Evolutionary conservation across 2,113 vertebrate species (phyloP).

Genomic region (Engystomops pustulosus): DNA sequence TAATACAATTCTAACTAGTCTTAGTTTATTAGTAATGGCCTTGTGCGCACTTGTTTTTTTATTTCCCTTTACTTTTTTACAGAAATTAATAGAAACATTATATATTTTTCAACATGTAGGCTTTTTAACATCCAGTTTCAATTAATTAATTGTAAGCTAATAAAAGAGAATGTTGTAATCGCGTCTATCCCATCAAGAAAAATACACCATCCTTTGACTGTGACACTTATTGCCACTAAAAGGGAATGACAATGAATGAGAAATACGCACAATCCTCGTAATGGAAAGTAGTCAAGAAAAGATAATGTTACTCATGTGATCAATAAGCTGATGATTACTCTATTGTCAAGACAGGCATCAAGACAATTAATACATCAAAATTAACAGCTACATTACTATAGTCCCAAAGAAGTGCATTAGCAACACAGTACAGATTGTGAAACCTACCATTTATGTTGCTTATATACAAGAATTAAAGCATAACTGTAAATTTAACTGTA

Average conservation of each 20-base stretch:
- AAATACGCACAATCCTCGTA: constrained; percentile 14
- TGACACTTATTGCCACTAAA: not conserved
- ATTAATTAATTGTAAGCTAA: not conserved
- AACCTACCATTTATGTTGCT: no score
- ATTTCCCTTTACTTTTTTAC: not conserved
- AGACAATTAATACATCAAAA: constrained; percentile 29
- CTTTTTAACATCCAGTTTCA: not conserved
- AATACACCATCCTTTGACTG: not conserved
- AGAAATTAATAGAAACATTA: not conserved
- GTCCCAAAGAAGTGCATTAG: not conserved
- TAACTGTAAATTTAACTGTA: no score
- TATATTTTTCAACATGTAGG: not conserved
- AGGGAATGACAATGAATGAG: not conserved
- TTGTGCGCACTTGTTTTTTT: not conserved
- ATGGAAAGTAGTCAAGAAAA: not conserved
- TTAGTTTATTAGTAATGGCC: not conserved
- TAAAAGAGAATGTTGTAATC: not conserved
- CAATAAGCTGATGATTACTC: not conserved
- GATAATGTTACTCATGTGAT: constrained; percentile 19
- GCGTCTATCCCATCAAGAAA: not conserved
- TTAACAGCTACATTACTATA: not conserved
- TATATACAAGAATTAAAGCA: no score
- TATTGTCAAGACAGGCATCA: constrained; percentile 12
- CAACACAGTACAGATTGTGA: no score
- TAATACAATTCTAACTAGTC: not conserved